These are phyloP conservation scores for Epinotia brunnichana DNA, from an alignment of 2,888 invertebrate genomes.

Conservation along the genomic window DNA sequence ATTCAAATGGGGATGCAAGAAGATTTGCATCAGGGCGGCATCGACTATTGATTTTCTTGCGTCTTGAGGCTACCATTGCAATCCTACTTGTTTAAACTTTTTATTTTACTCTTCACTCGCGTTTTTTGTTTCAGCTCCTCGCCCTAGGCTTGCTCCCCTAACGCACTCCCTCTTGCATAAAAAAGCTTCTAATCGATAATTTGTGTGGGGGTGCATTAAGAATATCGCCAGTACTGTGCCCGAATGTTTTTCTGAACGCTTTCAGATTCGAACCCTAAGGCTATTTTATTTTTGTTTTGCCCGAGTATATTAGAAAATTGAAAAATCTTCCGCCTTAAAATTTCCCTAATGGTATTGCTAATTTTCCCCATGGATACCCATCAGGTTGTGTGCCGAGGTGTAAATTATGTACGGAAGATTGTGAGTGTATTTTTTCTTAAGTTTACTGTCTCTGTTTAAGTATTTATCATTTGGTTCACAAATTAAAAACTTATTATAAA, in stretches of 20 bases:
- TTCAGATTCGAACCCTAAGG: conserved; percentile 77
- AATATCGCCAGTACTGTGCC: conserved; percentile 78
- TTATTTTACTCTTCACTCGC: conserved; percentile 83
- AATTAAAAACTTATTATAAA: not conserved
- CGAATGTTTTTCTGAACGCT: conserved; percentile 81
- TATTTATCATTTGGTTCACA: not conserved
- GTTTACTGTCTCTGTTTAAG: not conserved
- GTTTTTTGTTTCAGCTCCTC: conserved; percentile 84
- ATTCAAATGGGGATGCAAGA: conserved; percentile 79
- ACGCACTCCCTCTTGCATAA: conserved; percentile 83
- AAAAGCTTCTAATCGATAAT: conserved; percentile 85
- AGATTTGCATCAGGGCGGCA: conserved; percentile 80
- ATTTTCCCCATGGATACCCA: conserved; percentile 35
- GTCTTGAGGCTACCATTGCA: conserved; percentile 79
- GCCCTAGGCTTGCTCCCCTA: conserved; percentile 76
- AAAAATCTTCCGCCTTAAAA: conserved; percentile 51
- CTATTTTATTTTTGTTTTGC: conserved; percentile 78
- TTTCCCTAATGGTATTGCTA: conserved; percentile 41
- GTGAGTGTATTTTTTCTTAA: not conserved
- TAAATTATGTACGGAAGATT: conserved; percentile 5
- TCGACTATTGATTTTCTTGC: conserved; percentile 81
- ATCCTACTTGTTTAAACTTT: conserved; percentile 83
- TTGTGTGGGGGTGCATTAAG: conserved; percentile 85
- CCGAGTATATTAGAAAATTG: conserved; percentile 70
- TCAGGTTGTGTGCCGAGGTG: conserved; percentile 11